Conservation (phyloP, 2,113 vertebrate species). For the Cottus gobio region DNA sequence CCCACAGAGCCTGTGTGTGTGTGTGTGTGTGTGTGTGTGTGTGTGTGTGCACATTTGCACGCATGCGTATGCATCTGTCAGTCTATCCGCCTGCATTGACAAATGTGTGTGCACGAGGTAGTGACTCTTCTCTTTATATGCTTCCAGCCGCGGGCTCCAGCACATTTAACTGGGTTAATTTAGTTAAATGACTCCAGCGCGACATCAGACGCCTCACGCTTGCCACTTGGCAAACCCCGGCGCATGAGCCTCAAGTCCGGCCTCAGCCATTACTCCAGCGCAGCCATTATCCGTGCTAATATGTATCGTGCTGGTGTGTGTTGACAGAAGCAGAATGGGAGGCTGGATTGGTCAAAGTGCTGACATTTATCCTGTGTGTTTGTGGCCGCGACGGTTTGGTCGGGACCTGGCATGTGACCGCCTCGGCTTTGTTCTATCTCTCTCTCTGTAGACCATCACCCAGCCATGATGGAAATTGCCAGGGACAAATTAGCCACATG, state of each 20-base stretch:
- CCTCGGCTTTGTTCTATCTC: constrained; percentile 63
- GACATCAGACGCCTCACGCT: constrained; percentile 52
- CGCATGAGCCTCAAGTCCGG: constrained; percentile 32
- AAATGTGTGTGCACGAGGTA: constrained; percentile 67
- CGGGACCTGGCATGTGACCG: constrained; percentile 56
- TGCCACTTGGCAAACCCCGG: constrained; percentile 47
- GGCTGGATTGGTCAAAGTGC: constrained; percentile 64
- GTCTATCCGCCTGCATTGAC: constrained; percentile 54
- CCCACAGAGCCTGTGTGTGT: constrained; percentile 67
- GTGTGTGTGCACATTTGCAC: neutral
- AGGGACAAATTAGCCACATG: constrained; percentile 76
- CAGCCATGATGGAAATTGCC: constrained; percentile 68
- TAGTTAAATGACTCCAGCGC: constrained; percentile 44
- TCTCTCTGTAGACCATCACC: constrained; percentile 61
- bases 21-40: neutral
- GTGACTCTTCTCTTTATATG: constrained; percentile 74
- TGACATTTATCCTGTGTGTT: constrained; percentile 70
- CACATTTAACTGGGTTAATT: constrained; percentile 61
- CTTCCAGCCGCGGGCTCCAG: constrained; percentile 65
- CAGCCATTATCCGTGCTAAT: constrained; percentile 31
- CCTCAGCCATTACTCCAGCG: constrained; percentile 11
- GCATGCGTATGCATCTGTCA: constrained; percentile 32
- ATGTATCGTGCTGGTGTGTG: constrained; percentile 36
- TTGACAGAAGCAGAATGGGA: constrained; percentile 49
- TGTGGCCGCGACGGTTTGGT: constrained; percentile 69